phyloP scores from a whole-genome alignment of 2,113 vertebrate species.

The Mormyrus lacerda region DNA sequence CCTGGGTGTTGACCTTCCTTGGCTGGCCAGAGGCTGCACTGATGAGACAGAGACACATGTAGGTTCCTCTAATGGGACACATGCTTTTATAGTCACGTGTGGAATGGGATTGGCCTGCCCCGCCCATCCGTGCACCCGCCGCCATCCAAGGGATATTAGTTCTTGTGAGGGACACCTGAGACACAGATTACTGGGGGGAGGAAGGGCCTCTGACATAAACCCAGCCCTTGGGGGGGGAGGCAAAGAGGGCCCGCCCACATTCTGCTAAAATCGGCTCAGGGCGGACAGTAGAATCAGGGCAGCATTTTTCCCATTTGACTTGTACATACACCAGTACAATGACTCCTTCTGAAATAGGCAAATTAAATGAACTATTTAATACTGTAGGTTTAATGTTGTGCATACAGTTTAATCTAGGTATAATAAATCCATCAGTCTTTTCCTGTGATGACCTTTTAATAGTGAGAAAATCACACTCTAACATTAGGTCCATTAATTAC shows the following conservation, averaged over 20 bases:
- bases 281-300: background rate
- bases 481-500: background rate
- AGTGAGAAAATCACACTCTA: background rate
- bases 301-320: background rate
- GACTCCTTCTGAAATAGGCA: background rate
- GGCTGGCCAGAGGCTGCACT: constrained; percentile 45
- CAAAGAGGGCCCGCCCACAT: constrained; percentile 17
- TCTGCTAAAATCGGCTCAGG: background rate
- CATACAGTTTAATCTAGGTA: background rate
- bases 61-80: constrained; percentile 43
- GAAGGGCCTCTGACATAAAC: constrained; percentile 15
- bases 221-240: background rate
- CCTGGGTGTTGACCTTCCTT: constrained; percentile 52
- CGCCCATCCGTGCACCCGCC: constrained; percentile 34
- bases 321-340: background rate
- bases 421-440: background rate
- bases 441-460: background rate
- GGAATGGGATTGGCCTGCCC: constrained; percentile 52
- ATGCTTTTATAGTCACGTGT: constrained; percentile 36
- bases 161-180: constrained; percentile 37
- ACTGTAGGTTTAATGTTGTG: background rate
- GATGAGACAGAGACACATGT: constrained; percentile 62
- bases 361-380: background rate
- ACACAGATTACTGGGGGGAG: constrained; percentile 9
- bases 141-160: constrained; percentile 51